phyloP scores from a whole-genome alignment of 2,888 invertebrate species.

The Drosophila koepferae region DNA sequence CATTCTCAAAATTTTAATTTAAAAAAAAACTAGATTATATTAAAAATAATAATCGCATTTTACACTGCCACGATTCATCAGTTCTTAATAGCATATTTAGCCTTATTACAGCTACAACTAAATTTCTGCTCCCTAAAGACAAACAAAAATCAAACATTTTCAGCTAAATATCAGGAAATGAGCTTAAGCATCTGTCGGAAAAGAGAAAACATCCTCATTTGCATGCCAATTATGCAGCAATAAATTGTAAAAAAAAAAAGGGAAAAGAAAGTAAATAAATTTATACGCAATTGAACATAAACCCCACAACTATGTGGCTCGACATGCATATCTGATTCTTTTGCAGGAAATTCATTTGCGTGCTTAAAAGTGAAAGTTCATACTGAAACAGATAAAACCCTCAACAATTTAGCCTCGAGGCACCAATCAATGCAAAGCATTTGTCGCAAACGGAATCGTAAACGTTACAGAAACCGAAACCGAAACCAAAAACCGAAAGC shows the following conservation, averaged over 20 bases:
- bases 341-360: background rate
- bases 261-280: background rate
- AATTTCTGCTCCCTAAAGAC: background rate
- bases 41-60: background rate
- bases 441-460: constrained; percentile 41
- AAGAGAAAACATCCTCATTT: background rate
- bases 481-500: constrained; percentile 19
- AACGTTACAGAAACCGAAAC: constrained; percentile 5
- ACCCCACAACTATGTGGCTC: background rate
- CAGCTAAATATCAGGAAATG: background rate
- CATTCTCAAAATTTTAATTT: no score
- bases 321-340: background rate
- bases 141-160: background rate
- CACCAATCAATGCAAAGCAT: constrained; percentile 58
- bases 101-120: background rate
- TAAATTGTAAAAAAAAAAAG: background rate
- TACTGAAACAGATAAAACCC: constrained; percentile 14
- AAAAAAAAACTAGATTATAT: no score
- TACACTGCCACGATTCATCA: background rate
- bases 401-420: constrained; percentile 33
- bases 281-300: background rate
- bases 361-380: constrained; percentile 4
- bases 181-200: background rate
- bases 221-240: constrained; percentile 4
- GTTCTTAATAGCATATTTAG: background rate